Conservation (phyloP, 1,140 invertebrate species). For the Orchesella cincta region DNA sequence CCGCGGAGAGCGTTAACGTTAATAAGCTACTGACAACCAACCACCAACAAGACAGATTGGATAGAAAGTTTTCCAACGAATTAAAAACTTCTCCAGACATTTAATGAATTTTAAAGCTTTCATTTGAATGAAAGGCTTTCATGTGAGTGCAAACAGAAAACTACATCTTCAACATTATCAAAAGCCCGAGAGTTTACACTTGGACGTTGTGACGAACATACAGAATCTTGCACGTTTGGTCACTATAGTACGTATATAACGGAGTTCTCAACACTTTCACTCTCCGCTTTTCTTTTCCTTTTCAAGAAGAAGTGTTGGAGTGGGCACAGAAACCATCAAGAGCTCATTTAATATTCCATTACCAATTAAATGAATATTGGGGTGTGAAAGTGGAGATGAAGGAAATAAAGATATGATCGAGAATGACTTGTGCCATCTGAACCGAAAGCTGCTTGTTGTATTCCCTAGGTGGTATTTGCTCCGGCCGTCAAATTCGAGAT, state of each 20-base stretch:
- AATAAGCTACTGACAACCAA: background rate
- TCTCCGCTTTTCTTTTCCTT: background rate
- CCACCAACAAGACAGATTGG: background rate
- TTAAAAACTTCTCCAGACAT: conserved; percentile 16
- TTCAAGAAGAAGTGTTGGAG: background rate
- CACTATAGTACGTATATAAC: too few species aligned
- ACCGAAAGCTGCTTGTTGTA: background rate
- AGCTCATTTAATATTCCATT: conserved; percentile 26
- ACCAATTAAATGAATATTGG: conserved; percentile 26
- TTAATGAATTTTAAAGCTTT: conserved; percentile 28
- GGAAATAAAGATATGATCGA: conserved; percentile 13
- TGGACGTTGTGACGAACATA: background rate
- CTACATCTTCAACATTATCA: background rate
- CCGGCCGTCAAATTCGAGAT: background rate
- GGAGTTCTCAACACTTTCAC: too few species aligned
- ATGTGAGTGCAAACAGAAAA: background rate
- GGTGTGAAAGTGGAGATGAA: background rate
- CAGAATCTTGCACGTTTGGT: background rate
- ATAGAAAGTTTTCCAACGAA: conserved; percentile 8
- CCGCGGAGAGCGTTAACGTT: conserved; percentile 22
- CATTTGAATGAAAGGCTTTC: background rate
- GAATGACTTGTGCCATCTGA: background rate
- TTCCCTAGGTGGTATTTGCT: conserved; percentile 4
- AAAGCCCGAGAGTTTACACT: background rate
- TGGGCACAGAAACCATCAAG: background rate